phyloP scores from a whole-genome alignment of 2,797 vertebrate genomes.

The Peromyscus attwateri region DNA sequence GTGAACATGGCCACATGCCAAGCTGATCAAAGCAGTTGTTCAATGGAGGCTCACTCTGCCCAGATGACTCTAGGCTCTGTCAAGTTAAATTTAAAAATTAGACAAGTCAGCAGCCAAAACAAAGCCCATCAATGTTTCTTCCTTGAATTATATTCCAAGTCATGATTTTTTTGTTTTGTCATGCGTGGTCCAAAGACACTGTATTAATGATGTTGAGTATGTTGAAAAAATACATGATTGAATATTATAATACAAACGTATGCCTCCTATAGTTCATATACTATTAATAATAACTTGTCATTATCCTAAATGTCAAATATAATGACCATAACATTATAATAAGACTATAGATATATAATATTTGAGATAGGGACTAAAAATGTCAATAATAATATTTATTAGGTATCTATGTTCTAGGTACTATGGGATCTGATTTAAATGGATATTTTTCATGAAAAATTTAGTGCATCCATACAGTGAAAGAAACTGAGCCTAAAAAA shows the following conservation, averaged over 20 bases:
- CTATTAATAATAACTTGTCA: constrained; percentile 17
- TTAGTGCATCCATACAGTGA: background rate
- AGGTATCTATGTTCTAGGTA: background rate
- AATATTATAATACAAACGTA: background rate
- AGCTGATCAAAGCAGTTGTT: background rate
- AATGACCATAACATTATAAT: background rate
- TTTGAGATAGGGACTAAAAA: constrained; percentile 35
- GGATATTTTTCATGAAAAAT: constrained; percentile 61
- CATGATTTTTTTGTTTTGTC: background rate
- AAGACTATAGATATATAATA: background rate
- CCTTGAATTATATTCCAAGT: constrained; percentile 45
- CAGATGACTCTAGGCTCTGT: background rate
- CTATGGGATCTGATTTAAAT: background rate
- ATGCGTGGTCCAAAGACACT: background rate
- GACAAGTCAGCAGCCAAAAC: background rate
- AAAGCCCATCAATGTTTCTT: background rate
- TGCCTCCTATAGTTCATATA: background rate
- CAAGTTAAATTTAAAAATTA: background rate
- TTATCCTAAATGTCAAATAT: background rate
- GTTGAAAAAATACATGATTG: constrained; percentile 22
- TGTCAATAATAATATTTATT: constrained; percentile 24
- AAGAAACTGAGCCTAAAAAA: constrained; percentile 36
- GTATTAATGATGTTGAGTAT: constrained; percentile 43
- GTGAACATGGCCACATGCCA: background rate
- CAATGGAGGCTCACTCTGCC: background rate